Evolutionary conservation across 2,797 vertebrate species (phyloP), one percentile per base, ranked within the genome.

Genomic region (Octomys mimax): DNA sequence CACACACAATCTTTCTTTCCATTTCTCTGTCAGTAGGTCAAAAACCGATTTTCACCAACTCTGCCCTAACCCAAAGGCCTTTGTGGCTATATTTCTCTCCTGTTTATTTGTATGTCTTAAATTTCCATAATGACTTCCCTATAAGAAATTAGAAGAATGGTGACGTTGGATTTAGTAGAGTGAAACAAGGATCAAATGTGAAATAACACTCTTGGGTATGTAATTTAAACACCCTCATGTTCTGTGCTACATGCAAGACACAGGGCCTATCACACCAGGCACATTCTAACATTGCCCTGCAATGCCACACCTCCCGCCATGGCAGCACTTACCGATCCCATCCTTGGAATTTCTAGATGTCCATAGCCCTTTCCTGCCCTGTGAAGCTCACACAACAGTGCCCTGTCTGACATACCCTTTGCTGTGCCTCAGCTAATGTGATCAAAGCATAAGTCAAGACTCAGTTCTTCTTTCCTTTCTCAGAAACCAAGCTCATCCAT

Each of bases 1-100:
- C 92, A 77, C 28, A 75, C 90, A 91, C 1, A 87, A 83, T 95
- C 68, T 86, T 14, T 86, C 26, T 87, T 39, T 28, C 11, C 12
- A 52, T 5, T 5, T 1, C 1, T 11, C 5, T 2, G 52, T 19
- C 24, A 6, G 4, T 54, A 59, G 36, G 16, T 75, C 26, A 49
- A 81, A 86, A 57, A 59, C 46, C 2, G 2, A 26, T 61, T 39
- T 75, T 24, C 46, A 24, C 9, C 9, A 85, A 31, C 21, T 70
- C 28, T 87, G 1, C 62, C 10, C 10, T 91, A 81, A 39, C 33
- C 24, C 24, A 22, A 39, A 70, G 2, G n/a, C 39, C 73, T 66
- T 80, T 71, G 9, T 33, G 46, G 1, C 10, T 92, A 0, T n/a
- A 46, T 92, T 95, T 79, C 0, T 10, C 10, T 88, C 19, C 6